Evolutionary conservation across 2,888 invertebrate genomes (phyloP).

Genomic region (Amaurobius ferox): DNA sequence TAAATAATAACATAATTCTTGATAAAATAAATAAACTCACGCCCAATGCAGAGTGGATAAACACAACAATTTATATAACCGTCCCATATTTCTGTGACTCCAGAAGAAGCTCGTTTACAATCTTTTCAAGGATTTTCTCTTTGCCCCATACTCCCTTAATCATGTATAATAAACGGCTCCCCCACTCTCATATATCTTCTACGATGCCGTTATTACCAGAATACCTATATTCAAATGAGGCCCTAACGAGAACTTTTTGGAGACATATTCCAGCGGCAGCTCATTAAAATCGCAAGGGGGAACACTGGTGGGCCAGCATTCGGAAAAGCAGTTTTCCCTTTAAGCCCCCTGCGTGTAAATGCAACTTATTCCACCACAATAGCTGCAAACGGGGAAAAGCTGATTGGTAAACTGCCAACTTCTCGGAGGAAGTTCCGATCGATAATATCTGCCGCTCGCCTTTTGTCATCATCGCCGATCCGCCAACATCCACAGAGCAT

Average conservation of each 20-base stretch:
- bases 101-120: conserved; percentile 1
- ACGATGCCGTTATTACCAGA: not conserved
- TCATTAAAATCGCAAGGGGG: conserved; percentile 22
- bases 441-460: conserved; percentile 64
- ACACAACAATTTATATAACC: too few relatives aligned
- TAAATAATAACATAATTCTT: too few relatives aligned
- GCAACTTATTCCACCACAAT: conserved; percentile 41
- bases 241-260: conserved; percentile 21
- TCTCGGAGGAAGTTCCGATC: conserved; percentile 40
- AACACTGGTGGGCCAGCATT: not conserved
- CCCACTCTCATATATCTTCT: not conserved
- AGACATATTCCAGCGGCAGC: conserved; percentile 21
- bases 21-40: too few relatives aligned
- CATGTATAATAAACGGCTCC: not conserved
- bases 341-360: conserved; percentile 19
- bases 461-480: conserved; percentile 57
- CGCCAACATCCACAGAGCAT: conserved; percentile 50
- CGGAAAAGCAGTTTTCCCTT: conserved; percentile 9
- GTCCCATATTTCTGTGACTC: not conserved
- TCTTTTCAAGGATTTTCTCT: not conserved
- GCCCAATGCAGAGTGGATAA: too few relatives aligned
- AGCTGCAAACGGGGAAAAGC: conserved; percentile 53
- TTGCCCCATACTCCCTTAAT: conserved; percentile 1
- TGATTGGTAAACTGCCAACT: conserved; percentile 72
- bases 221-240: conserved; percentile 14